phyloP scores from a whole-genome alignment of 2,888 invertebrate species.

The Amphimallon solstitiale region DNA sequence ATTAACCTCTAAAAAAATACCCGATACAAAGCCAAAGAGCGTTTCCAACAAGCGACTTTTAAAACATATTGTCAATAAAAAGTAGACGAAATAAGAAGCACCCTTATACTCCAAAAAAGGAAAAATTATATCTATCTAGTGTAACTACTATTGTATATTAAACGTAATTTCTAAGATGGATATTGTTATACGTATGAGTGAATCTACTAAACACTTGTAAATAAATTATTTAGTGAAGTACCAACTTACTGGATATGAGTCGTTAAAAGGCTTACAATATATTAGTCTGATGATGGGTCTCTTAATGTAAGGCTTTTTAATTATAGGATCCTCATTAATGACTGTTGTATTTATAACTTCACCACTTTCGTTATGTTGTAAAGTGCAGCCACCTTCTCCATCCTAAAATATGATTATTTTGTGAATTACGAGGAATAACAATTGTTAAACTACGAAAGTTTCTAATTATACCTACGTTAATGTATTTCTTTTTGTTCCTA shows the following conservation, averaged over 20 bases:
- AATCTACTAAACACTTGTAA: no score
- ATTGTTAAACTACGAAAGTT: neutral
- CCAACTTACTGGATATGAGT: slow-evolving; percentile 68
- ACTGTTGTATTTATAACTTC: slow-evolving; percentile 65
- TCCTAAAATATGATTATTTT: slow-evolving; percentile 59
- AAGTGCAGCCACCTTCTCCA: slow-evolving; percentile 73
- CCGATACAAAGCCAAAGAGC: no score
- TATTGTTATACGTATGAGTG: no score
- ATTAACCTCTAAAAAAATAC: no score
- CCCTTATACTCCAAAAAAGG: no score
- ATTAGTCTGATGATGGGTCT: slow-evolving; percentile 68
- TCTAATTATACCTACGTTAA: slow-evolving; percentile 61
- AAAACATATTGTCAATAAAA: no score
- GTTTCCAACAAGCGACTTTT: no score
- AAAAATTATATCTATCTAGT: no score
- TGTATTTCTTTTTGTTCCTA: slow-evolving; percentile 65
- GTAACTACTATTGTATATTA: no score
- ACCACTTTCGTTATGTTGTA: slow-evolving; percentile 71
- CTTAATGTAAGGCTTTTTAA: slow-evolving; percentile 60
- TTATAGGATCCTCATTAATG: slow-evolving; percentile 59
- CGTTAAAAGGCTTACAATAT: slow-evolving; percentile 69
- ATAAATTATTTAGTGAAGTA: no score
- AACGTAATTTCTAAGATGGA: no score
- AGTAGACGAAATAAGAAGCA: no score
- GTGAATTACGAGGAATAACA: neutral